Base-by-base conservation (phyloP, 2,797 vertebrate species). In the Acipenser oxyrinchus region DNA sequence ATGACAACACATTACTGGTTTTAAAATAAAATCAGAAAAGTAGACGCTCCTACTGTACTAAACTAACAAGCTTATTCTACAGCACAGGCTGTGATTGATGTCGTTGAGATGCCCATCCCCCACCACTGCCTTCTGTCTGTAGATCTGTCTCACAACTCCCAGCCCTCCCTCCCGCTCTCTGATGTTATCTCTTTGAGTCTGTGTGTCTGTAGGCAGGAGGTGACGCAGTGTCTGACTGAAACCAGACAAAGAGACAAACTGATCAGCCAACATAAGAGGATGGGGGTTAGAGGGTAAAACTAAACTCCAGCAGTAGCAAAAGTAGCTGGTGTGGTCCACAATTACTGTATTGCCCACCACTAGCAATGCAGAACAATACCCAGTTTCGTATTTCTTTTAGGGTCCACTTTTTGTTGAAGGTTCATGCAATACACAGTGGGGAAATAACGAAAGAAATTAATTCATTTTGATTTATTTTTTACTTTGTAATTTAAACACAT, bases 201-300 rank as follows among this genome's bases (percentile, higher is more conserved):
- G 87, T 88, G 84, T 87, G 89, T 90, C 87, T 90, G 89, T 90
- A 89, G 86, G 88, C 88, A 90, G 85, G 87, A 88, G 88, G 87
- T 89, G 90, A 91, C 90, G 90, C 90, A 91, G 87, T 91, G 89
- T 91, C 90, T 90, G 88, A 85, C 86, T 87, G 84, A 83, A 88
- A 82, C 83, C 85, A 90, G 89, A 91, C 90, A 91, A 91, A 91
- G 89, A 90, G 82, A 86, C 87, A 90, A 88, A 90, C 88, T 90
- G 87, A 87, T 88, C 85, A 86, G 85, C 83, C 84, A 84, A 84
- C 84, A 83, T 75, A 77, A 66, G 74, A 74, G 75, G 74, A 68
- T 73, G 68, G 67, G 69, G 51, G 67, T 12, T 64, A 37, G 70
- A 64, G 68, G 18, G 62, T 18, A 83, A 86, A 89, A 91, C 85